These are phyloP conservation scores for Anhinga rufa DNA, from an alignment of 2,113 vertebrate species.

Conservation along the genomic window DNA sequence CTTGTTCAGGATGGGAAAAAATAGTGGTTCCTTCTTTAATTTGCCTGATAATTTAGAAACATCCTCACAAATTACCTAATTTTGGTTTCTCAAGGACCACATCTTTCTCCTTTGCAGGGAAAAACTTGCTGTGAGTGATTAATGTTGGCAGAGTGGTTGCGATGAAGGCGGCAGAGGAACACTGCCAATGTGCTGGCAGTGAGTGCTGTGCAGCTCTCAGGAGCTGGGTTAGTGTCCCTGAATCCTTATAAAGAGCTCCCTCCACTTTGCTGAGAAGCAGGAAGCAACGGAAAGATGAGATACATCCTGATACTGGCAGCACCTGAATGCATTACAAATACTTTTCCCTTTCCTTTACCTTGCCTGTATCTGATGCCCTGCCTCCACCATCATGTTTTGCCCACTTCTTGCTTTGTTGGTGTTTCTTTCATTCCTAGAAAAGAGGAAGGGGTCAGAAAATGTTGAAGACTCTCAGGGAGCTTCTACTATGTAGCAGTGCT, in stretches of 20 bases:
- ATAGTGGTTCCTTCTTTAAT: neutral
- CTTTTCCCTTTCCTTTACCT: neutral
- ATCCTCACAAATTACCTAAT: neutral
- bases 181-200: neutral
- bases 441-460: neutral
- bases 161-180: neutral
- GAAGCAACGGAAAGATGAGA: neutral
- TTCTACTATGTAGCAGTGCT: neutral
- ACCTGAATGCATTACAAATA: neutral
- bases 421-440: neutral
- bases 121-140: neutral
- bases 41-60: neutral
- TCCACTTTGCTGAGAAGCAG: neutral
- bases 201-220: neutral
- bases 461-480: neutral
- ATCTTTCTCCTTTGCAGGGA: neutral
- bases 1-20: neutral
- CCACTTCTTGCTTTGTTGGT: neutral
- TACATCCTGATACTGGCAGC: neutral
- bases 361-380: neutral
- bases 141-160: fast-evolving
- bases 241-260: constrained; percentile 1
- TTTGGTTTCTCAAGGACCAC: neutral
- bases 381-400: neutral
- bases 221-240: neutral